phyloP scores from a whole-genome alignment of 2,888 invertebrate genomes.

The Neoaliturus tenellus region DNA sequence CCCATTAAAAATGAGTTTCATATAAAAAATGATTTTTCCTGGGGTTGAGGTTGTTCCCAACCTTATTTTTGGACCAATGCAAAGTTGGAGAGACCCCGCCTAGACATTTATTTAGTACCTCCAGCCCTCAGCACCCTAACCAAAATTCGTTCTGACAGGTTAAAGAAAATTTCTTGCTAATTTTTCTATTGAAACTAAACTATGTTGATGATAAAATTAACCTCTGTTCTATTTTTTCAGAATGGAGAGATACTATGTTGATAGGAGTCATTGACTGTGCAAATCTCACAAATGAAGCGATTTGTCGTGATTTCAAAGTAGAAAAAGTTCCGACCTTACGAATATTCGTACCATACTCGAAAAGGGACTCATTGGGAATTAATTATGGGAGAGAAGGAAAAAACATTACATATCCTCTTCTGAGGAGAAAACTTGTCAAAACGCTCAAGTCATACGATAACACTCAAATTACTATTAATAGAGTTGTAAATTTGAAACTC shows the following conservation, averaged over 20 bases:
- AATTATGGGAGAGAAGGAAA: conserved; percentile 72
- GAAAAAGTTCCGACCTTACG: conserved; percentile 92
- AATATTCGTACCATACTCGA: conserved; percentile 82
- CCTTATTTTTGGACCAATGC: too few relatives aligned
- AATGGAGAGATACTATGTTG: conserved; percentile 84
- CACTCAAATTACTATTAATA: conserved; percentile 68
- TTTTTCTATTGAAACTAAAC: too few relatives aligned
- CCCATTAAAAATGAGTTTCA: too few relatives aligned
- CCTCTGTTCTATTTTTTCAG: conserved; percentile 71
- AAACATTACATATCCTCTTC: conserved; percentile 67
- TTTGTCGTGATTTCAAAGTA: conserved; percentile 93
- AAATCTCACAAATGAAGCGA: conserved; percentile 80
- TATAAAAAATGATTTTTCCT: too few relatives aligned
- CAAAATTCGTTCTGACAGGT: too few relatives aligned
- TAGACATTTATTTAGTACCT: too few relatives aligned
- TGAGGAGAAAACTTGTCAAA: conserved; percentile 76
- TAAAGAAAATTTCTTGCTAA: too few relatives aligned
- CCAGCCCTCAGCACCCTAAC: too few relatives aligned
- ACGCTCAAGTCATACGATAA: conserved; percentile 73
- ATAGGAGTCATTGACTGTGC: conserved; percentile 93
- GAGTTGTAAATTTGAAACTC: conserved; percentile 77
- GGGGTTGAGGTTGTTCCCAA: too few relatives aligned
- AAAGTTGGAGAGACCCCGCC: too few relatives aligned
- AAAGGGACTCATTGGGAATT: conserved; percentile 78
- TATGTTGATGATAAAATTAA: too few relatives aligned